Conservation (phyloP, 2,113 vertebrate genomes). For the Morone saxatilis region DNA sequence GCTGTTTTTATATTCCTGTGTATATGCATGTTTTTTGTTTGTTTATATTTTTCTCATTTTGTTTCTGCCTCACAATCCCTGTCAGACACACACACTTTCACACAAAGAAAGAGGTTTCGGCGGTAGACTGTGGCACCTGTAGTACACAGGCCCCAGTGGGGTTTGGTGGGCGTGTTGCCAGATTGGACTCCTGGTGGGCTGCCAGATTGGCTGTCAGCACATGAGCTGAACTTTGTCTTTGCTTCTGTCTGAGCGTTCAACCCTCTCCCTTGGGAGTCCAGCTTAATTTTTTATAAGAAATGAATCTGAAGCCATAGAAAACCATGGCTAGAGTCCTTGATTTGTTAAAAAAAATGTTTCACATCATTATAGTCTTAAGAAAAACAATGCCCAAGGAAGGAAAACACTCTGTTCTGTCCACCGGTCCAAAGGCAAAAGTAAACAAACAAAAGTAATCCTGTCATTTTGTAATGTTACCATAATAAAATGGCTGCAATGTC, state of each 20-base stretch:
- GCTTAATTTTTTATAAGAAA: constrained; percentile 8
- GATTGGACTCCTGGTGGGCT: constrained; percentile 62
- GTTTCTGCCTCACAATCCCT: neutral
- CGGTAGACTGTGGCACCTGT: constrained; percentile 57
- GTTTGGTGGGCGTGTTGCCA: constrained; percentile 59
- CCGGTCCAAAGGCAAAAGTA: too few relatives aligned
- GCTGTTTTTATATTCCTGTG: neutral
- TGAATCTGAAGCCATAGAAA: constrained; percentile 2
- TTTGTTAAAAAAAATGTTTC: neutral
- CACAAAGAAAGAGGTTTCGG: constrained; percentile 1
- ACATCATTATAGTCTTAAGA: neutral
- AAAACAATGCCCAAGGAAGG: neutral
- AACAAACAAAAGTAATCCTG: neutral
- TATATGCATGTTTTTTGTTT: neutral
- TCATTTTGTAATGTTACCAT: neutral
- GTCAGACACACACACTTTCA: neutral
- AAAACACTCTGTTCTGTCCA: neutral
- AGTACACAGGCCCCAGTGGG: constrained; percentile 52
- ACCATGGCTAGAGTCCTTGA: neutral
- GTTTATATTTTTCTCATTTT: neutral
- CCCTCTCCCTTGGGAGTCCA: constrained; percentile 3
- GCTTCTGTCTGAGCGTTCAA: constrained; percentile 13
- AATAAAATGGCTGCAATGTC: neutral
- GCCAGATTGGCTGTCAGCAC: constrained; percentile 70
- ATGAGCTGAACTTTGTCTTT: constrained; percentile 61